Conservation (phyloP, 64 coral and sea anemone genomes). For the Anthopleura sola region DNA sequence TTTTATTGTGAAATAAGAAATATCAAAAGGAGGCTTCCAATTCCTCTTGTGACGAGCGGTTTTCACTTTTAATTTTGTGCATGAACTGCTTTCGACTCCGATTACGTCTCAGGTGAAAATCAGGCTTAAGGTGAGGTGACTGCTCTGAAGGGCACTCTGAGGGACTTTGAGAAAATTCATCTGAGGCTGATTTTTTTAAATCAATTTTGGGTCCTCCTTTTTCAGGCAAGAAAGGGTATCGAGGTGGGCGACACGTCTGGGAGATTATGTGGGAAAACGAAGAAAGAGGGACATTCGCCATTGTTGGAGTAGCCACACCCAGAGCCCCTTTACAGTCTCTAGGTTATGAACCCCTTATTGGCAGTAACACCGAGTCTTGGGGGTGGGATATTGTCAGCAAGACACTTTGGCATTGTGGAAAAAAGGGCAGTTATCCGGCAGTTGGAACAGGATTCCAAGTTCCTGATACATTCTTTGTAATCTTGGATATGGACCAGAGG, state of each 20-base stretch:
- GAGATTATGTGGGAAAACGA: slow-evolving; percentile 69
- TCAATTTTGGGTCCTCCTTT: not conserved
- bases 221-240: slow-evolving; percentile 74
- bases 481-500: slow-evolving; percentile 60
- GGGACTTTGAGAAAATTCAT: no score
- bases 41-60: no score
- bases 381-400: slow-evolving; percentile 73
- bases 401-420: slow-evolving; percentile 42
- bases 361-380: slow-evolving; percentile 52
- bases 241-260: slow-evolving; percentile 69
- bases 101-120: no score
- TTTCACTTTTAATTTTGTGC: no score
- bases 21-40: no score
- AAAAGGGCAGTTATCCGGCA: slow-evolving; percentile 33
- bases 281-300: slow-evolving; percentile 57
- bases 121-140: no score
- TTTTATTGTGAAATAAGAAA: no score
- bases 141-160: no score
- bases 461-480: slow-evolving; percentile 62
- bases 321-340: slow-evolving; percentile 51
- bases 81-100: no score
- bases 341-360: slow-evolving; percentile 60
- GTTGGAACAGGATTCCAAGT: slow-evolving; percentile 30
- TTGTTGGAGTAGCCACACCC: slow-evolving; percentile 65
- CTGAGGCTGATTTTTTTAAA: not conserved